phyloP scores from a whole-genome alignment of 1,140 invertebrate genomes.

The Sitobion miscanthi region DNA sequence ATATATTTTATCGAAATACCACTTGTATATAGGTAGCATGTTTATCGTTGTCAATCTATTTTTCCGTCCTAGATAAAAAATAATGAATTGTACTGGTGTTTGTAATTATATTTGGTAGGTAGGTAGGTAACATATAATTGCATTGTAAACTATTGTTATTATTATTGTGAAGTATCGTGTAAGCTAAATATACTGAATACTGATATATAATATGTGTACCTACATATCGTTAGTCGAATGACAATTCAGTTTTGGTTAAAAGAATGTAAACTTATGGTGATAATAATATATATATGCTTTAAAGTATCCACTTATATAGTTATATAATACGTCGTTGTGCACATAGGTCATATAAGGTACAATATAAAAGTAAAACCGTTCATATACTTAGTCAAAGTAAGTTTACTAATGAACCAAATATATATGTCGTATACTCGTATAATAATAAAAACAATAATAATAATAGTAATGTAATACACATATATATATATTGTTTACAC shows the following conservation, averaged over 20 bases:
- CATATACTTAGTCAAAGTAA: neutral
- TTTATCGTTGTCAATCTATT: neutral
- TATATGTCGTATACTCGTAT: neutral
- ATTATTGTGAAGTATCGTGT: neutral
- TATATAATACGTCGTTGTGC: neutral
- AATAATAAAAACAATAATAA: neutral
- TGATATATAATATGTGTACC: neutral
- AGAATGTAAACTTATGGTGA: neutral
- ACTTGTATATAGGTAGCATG: too few species aligned
- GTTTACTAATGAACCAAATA: neutral
- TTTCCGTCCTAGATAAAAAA: neutral
- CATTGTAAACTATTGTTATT: constrained; percentile 15
- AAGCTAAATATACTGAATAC: neutral
- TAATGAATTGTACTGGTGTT: neutral
- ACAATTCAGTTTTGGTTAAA: constrained; percentile 2
- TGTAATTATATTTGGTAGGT: neutral
- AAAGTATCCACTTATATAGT: neutral
- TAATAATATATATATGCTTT: neutral
- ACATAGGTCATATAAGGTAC: neutral
- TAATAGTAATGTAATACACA: neutral
- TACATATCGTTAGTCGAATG: neutral
- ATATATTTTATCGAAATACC: neutral
- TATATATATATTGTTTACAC: neutral
- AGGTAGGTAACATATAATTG: neutral
- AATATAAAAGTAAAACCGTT: neutral